These are phyloP conservation scores for Acronicta psi DNA, from an alignment of 2,888 invertebrate genomes.

Conservation along the genomic window DNA sequence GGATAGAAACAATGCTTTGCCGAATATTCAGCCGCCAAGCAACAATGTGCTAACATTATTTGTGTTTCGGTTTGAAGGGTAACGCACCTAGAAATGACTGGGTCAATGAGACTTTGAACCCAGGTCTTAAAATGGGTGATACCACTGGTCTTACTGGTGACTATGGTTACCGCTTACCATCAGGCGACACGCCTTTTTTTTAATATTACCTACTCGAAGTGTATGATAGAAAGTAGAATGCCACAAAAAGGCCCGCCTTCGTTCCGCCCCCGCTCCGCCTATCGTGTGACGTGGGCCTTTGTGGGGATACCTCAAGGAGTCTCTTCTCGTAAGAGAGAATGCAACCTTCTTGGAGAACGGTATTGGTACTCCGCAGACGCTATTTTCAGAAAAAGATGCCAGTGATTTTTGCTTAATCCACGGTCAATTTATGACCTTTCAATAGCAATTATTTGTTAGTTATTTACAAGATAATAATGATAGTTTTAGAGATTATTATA, in stretches of 20 bases:
- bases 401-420: not conserved
- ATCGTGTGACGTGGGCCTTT: slow-evolving; percentile 30
- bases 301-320: slow-evolving; percentile 30
- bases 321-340: not conserved
- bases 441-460: not conserved
- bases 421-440: not conserved
- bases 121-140: too few species aligned
- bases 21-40: too few species aligned
- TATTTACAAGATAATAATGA: too few species aligned
- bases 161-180: too few species aligned
- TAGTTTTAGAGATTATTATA: too few species aligned
- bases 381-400: not conserved
- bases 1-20: too few species aligned
- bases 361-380: not conserved
- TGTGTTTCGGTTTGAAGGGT: too few species aligned
- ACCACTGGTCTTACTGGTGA: too few species aligned
- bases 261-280: slow-evolving; percentile 48
- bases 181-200: too few species aligned
- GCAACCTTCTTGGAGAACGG: not conserved
- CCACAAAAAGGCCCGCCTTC: slow-evolving; percentile 40
- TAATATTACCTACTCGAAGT: slow-evolving; percentile 4
- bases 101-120: too few species aligned
- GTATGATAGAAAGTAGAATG: slow-evolving; percentile 43
- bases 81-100: too few species aligned
- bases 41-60: too few species aligned